Conservation (phyloP, 2,113 vertebrate genomes). For the Phaethornis superciliosus region DNA sequence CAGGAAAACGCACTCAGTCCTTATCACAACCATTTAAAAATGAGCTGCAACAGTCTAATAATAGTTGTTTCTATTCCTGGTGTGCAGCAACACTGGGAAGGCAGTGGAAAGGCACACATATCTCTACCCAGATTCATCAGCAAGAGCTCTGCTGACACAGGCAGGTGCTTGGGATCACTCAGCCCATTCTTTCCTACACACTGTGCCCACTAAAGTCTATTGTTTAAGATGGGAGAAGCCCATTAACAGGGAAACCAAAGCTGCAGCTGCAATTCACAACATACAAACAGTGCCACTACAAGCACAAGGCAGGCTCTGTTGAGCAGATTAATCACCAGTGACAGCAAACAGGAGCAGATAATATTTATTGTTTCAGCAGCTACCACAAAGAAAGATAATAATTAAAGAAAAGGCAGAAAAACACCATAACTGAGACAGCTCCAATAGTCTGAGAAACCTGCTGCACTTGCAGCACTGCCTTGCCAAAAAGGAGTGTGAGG, state of each 20-base stretch:
- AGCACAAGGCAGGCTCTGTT: not conserved
- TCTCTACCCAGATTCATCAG: not conserved
- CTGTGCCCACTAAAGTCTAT: not conserved
- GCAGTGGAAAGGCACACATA: not conserved
- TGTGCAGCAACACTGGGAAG: not conserved
- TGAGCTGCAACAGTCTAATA: not conserved
- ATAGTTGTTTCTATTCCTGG: constrained; percentile 4
- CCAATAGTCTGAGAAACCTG: not conserved
- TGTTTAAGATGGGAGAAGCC: not conserved
- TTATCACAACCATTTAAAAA: not conserved
- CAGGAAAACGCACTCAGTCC: not conserved
- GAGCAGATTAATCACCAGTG: not conserved
- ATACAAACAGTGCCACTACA: not conserved
- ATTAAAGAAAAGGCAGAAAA: not conserved
- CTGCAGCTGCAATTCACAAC: not conserved
- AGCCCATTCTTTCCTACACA: not conserved
- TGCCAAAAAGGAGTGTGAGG: not conserved
- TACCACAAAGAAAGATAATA: not conserved
- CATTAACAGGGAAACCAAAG: not conserved
- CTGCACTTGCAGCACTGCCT: not conserved
- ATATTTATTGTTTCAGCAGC: not conserved
- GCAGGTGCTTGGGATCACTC: not conserved
- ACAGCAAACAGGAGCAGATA: not conserved
- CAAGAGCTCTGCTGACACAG: not conserved
- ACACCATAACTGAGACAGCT: not conserved